Evolutionary conservation across 2,113 vertebrate species (phyloP).

Genomic region (Petroica traversi): DNA sequence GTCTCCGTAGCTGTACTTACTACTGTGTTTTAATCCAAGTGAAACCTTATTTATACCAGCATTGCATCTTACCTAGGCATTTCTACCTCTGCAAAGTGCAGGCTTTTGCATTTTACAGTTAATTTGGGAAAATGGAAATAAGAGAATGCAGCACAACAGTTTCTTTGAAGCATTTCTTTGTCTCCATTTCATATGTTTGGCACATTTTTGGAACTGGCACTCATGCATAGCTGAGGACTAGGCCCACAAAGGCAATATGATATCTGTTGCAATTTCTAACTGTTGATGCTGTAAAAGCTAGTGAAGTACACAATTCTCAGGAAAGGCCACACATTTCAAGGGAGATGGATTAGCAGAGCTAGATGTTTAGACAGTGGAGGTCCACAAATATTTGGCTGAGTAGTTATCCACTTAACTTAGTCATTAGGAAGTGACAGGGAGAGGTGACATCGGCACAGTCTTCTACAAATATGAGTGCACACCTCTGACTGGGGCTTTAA

Average conservation of each 20-base stretch:
- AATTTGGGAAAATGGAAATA: not conserved
- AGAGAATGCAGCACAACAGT: not conserved
- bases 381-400: not conserved
- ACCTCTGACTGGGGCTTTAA: not conserved
- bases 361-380: not conserved
- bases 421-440: not conserved
- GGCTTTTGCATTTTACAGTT: not conserved
- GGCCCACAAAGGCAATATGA: not conserved
- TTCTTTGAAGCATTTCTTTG: not conserved
- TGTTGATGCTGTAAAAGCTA: not conserved
- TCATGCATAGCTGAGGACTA: not conserved
- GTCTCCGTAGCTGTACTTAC: not conserved
- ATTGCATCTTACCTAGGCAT: not conserved
- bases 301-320: not conserved
- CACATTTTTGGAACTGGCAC: not conserved
- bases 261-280: not conserved
- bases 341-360: not conserved
- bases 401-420: not conserved
- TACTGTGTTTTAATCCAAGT: not conserved
- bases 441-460: accelerated
- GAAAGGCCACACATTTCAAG: not conserved
- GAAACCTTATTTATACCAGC: not conserved
- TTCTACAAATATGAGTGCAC: not conserved
- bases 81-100: not conserved
- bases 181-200: not conserved